Evolutionary conservation across 1,140 invertebrate species (phyloP).

Genomic region (Chymomyza costata): DNA sequence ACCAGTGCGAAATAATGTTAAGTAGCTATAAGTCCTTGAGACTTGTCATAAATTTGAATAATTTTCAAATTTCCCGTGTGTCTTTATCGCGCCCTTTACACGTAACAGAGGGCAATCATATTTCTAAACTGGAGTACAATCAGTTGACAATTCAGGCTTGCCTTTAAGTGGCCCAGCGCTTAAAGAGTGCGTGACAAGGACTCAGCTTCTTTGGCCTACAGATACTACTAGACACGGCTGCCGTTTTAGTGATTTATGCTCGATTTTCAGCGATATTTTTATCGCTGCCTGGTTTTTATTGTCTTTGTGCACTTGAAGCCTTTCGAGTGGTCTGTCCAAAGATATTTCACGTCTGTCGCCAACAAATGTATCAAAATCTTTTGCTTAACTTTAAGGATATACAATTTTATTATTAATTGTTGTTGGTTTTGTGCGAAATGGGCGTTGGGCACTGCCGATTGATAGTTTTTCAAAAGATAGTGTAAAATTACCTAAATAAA

Average conservation of each 20-base stretch:
- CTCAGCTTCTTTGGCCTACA: slow-evolving; percentile 16
- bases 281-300: slow-evolving; percentile 35
- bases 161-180: slow-evolving; percentile 26
- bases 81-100: not conserved
- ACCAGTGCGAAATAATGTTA: slow-evolving; percentile 61
- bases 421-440: too few relatives aligned
- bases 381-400: slow-evolving; percentile 1
- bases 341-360: too few relatives aligned
- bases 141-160: too few relatives aligned
- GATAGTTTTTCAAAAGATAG: too few relatives aligned
- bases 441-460: too few relatives aligned
- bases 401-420: slow-evolving; percentile 45
- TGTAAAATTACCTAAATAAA: too few relatives aligned
- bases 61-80: slow-evolving; percentile 41
- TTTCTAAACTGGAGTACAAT: too few relatives aligned
- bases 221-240: slow-evolving; percentile 18
- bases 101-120: slow-evolving; percentile 22
- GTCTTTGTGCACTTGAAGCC: slow-evolving; percentile 18
- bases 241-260: slow-evolving; percentile 55
- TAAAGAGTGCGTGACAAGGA: slow-evolving; percentile 16
- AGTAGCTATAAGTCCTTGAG: slow-evolving; percentile 48
- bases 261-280: slow-evolving; percentile 8
- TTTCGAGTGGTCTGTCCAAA: too few relatives aligned
- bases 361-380: slow-evolving; percentile 35
- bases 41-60: slow-evolving; percentile 61